A percentile compares a stretch with the other conserved stretches of the same genome.
phyloP scores from a whole-genome alignment of 1,140 invertebrate species.

The Aphaenogaster ashmeadi region DNA sequence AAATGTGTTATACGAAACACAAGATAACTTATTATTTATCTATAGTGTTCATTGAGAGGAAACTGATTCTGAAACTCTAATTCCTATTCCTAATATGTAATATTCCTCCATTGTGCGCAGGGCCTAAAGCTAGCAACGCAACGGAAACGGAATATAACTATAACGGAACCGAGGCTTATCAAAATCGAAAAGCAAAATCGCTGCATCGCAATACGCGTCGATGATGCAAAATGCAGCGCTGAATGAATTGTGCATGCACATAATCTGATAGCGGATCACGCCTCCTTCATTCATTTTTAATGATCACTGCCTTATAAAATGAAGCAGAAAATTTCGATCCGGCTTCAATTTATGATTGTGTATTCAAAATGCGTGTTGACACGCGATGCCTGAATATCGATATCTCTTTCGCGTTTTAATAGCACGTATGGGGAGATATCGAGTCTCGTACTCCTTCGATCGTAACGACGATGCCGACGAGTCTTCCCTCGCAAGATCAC shows the following conservation, averaged over 20 bases:
- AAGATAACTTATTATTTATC: too few relatives aligned
- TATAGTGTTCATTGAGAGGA: too few relatives aligned
- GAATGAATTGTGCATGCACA: slow-evolving; percentile 24
- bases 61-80: too few relatives aligned
- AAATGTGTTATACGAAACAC: too few relatives aligned
- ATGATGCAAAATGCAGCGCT: neutral
- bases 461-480: neutral
- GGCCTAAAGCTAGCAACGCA: too few relatives aligned
- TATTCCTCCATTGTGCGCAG: too few relatives aligned
- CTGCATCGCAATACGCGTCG: neutral
- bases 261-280: slow-evolving; percentile 16
- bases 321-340: neutral
- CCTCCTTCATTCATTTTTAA: slow-evolving; percentile 11
- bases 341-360: neutral
- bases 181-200: neutral
- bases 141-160: neutral
- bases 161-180: neutral
- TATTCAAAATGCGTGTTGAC: neutral
- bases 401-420: neutral
- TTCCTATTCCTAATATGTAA: too few relatives aligned
- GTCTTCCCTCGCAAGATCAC: slow-evolving; percentile 14
- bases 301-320: neutral
- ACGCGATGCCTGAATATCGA: neutral
- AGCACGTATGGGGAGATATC: neutral
- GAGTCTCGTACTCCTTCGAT: neutral